Base-by-base conservation (phyloP, 2,113 vertebrate species). In the Bucco capensis region DNA sequence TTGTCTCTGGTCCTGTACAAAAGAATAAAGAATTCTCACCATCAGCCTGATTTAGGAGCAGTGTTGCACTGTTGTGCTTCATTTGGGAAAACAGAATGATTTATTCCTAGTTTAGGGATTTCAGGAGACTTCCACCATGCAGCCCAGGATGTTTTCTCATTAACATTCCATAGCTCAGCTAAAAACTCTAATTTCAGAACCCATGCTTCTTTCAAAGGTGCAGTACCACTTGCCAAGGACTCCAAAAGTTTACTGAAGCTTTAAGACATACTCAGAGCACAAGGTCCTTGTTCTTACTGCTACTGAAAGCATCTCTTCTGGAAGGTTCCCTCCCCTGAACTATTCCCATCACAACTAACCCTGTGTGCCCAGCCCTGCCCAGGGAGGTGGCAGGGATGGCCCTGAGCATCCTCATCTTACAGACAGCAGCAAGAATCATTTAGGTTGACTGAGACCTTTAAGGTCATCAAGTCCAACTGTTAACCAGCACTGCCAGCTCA, bases 161-260 rank as follows among this genome's bases (percentile, higher is more conserved):
- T 96, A 96, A 66, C 81, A 60, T 86, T 73, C 86, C 86, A 70
- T 66, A 92, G 71, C 86, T 93, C 90, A 96, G 86, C 90, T 95
- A 89, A 92, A 95, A 95, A 35, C 88, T 81, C 77, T 74, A 65
- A 73, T 96, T 94, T 89, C 78, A 7, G 86, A 94, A 87, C 86
- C 89, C 74, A 66, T 66, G 58, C 86, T 87, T 93, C 71, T 54
- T 93, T 95, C 92, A 84, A 89, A 93, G 67, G 71, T 19, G 10
- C 50, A 35, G 84, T 95, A 92, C 53, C 81, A 76, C 70, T 94
- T 95, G 81, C 90, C 71, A 83, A 90, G 77, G 86, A 89, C 89
- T 89, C 88, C 71, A 47, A 44, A 96, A 92, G 62, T 92, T 89
- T 94, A 60, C 84, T 87, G 95, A 70, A 83, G 74, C 92, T 94